Conservation (phyloP, 2,888 invertebrate genomes). For the Maniola hyperantus region DNA sequence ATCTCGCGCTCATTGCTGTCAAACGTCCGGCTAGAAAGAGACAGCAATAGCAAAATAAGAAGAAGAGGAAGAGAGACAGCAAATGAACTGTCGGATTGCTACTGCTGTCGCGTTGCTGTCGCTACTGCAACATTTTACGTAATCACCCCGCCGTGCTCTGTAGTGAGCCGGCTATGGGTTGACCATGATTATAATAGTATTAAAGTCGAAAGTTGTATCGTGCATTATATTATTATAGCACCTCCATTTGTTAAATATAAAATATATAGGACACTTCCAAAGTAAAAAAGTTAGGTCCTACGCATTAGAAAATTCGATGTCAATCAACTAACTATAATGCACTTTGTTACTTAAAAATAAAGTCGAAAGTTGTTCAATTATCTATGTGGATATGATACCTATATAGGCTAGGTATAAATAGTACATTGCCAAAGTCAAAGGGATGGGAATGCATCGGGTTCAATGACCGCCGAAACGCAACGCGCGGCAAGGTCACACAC, state of each 20-base stretch:
- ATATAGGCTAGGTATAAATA: constrained; percentile 43
- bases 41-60: no score
- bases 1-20: no score
- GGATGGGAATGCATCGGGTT: constrained; percentile 74
- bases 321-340: not conserved
- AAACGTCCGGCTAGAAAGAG: no score
- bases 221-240: no score
- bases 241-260: no score
- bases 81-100: no score
- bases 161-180: no score
- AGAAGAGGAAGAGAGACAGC: no score
- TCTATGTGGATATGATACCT: constrained; percentile 13
- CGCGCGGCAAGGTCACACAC: constrained; percentile 77
- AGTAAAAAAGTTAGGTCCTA: not conserved
- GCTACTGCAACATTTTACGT: no score
- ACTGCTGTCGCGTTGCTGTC: no score
- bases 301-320: constrained; percentile 3
- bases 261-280: not conserved
- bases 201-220: not conserved
- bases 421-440: constrained; percentile 66
- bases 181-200: no score
- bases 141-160: no score
- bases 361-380: not conserved
- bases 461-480: constrained; percentile 79
- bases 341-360: not conserved